phyloP scores from a whole-genome alignment of 1,140 invertebrate species.

The Diorhabda elongata region DNA sequence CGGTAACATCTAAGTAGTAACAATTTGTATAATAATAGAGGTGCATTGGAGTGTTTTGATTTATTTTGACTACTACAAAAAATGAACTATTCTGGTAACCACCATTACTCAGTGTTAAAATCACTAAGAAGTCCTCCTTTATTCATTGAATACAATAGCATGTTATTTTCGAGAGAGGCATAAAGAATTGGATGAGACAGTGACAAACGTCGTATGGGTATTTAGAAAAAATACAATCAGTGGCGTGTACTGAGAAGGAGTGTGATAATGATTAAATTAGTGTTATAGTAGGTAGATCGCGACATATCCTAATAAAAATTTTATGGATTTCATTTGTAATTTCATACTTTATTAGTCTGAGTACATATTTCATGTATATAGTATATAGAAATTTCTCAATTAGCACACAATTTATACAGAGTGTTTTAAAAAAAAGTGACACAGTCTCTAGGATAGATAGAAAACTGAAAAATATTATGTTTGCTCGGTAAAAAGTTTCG shows the following conservation, averaged over 20 bases:
- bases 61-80: slow-evolving; percentile 3
- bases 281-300: too few relatives aligned
- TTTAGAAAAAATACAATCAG: not conserved
- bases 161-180: slow-evolving; percentile 2
- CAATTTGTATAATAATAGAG: slow-evolving; percentile 1
- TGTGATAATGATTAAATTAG: too few relatives aligned
- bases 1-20: not conserved
- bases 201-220: slow-evolving; percentile 1
- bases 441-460: too few relatives aligned
- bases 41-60: not conserved
- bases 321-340: too few relatives aligned
- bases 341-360: too few relatives aligned
- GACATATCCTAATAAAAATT: too few relatives aligned
- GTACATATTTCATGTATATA: too few relatives aligned
- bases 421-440: too few relatives aligned
- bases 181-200: slow-evolving; percentile 2
- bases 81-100: slow-evolving; percentile 1
- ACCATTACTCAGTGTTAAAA: slow-evolving; percentile 2
- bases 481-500: too few relatives aligned
- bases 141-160: not conserved
- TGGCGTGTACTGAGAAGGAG: not conserved
- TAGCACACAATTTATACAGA: too few relatives aligned
- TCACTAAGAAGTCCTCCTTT: slow-evolving; percentile 2
- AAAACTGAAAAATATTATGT: too few relatives aligned
- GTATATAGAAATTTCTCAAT: too few relatives aligned